A percentile compares a stretch with the other conserved stretches of the same genome.
Evolutionary conservation across 2,797 vertebrate species (phyloP).

Genomic region (Lophotriccus pileatus): DNA sequence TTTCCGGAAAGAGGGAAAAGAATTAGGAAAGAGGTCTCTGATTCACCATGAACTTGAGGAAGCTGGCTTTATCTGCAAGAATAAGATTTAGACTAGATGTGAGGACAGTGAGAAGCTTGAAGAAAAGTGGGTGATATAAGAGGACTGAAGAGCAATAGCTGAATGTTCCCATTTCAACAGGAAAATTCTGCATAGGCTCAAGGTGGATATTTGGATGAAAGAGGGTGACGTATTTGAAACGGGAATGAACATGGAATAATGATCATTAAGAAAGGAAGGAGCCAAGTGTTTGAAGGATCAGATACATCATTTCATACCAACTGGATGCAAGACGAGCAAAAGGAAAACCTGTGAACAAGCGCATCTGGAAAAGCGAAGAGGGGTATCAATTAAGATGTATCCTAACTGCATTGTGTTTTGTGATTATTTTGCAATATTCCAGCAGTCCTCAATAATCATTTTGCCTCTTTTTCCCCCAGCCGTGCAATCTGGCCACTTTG

Average conservation of each 20-base stretch:
- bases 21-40: not conserved
- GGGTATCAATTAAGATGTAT: not conserved
- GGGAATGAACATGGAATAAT: not conserved
- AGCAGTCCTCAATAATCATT: not conserved
- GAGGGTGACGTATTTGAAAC: not conserved
- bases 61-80: not conserved
- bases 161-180: not conserved
- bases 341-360: not conserved
- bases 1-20: not conserved
- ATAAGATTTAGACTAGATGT: not conserved
- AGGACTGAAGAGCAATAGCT: not conserved
- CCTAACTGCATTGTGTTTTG: not conserved
- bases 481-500: too few relatives aligned
- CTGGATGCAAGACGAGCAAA: not conserved
- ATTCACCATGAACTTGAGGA: not conserved
- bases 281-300: not conserved
- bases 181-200: not conserved
- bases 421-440: not conserved
- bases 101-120: not conserved
- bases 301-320: not conserved
- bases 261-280: not conserved
- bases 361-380: not conserved
- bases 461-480: not conserved
- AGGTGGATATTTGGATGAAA: not conserved
- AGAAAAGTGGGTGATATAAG: not conserved